Evolutionary conservation across 2,113 vertebrate species (phyloP).

Genomic region (Lipophrys pholis): DNA sequence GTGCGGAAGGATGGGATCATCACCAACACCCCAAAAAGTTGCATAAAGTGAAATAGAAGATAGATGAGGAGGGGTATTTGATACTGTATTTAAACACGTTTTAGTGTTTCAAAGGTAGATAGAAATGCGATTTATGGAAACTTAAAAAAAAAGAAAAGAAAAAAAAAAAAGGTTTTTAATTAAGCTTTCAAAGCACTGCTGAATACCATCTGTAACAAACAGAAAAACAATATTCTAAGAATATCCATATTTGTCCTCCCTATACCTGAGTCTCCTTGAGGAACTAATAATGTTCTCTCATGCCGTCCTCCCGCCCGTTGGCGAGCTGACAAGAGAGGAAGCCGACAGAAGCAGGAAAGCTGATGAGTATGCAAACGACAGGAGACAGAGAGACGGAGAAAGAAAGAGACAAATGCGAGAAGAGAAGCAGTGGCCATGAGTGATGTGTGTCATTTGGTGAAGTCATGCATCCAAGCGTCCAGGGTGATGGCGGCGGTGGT

Average conservation of each 20-base stretch:
- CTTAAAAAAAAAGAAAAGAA: too few relatives aligned
- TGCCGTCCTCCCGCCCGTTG: constrained; percentile 49
- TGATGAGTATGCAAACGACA: constrained; percentile 75
- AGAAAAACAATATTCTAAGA: too few relatives aligned
- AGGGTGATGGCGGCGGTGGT: constrained; percentile 79
- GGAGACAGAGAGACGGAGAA: constrained; percentile 16
- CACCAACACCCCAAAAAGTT: too few relatives aligned
- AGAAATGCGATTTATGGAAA: too few relatives aligned
- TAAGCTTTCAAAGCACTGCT: too few relatives aligned
- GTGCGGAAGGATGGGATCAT: too few relatives aligned
- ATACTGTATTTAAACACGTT: too few relatives aligned
- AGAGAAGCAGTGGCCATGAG: constrained; percentile 44
- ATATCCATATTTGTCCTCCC: not conserved
- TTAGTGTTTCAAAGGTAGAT: too few relatives aligned
- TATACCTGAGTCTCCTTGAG: constrained; percentile 51
- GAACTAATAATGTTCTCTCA: constrained; percentile 76
- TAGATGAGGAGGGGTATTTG: too few relatives aligned
- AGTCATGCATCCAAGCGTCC: constrained; percentile 74
- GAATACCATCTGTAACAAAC: too few relatives aligned
- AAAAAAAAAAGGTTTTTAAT: too few relatives aligned
- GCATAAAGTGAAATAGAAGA: too few relatives aligned
- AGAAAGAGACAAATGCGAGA: constrained; percentile 27
- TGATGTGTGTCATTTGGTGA: constrained; percentile 78
- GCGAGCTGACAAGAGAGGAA: constrained; percentile 43
- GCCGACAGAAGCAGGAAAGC: constrained; percentile 64